A percentile compares a stretch with the other conserved stretches of the same genome.
These are phyloP conservation scores for Fragum whitleyi DNA, from an alignment of 2,888 invertebrate species.

Conservation along the genomic window DNA sequence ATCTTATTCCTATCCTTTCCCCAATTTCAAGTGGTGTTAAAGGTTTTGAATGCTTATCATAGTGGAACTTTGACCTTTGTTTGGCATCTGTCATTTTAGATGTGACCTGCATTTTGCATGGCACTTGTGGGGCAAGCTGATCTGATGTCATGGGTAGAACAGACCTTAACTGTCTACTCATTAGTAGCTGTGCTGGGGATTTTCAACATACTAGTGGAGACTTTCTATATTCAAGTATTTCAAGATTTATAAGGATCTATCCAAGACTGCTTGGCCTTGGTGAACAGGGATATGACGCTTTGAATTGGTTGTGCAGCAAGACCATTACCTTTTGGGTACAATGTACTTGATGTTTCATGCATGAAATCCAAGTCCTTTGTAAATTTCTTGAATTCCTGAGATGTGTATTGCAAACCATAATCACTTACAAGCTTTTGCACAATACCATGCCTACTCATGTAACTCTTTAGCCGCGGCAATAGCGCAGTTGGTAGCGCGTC, in stretches of 20 bases:
- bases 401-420: conserved; percentile 53
- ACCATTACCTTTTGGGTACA: conserved; percentile 60
- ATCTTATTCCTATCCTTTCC: conserved; percentile 4
- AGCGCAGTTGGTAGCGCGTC: too few species aligned
- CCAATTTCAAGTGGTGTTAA: neutral
- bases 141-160: conserved; percentile 27
- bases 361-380: conserved; percentile 52
- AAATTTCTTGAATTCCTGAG: conserved; percentile 49
- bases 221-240: conserved; percentile 42
- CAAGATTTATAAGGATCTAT: conserved; percentile 8
- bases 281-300: conserved; percentile 57
- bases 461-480: conserved; percentile 51
- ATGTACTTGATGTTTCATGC: conserved; percentile 55
- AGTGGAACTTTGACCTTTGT: conserved; percentile 17
- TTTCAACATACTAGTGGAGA: conserved; percentile 41
- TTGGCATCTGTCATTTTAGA: neutral
- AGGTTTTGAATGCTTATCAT: neutral
- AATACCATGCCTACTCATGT: conserved; percentile 39
- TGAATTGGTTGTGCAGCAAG: conserved; percentile 63
- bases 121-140: conserved; percentile 10
- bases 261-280: conserved; percentile 32
- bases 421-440: conserved; percentile 45
- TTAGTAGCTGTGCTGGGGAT: conserved; percentile 53
- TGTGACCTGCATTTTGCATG: neutral
- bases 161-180: conserved; percentile 43